Evolutionary conservation across 2,888 invertebrate species (phyloP), one percentile per base, ranked within the genome.

Genomic region (Netelia virgata): DNA sequence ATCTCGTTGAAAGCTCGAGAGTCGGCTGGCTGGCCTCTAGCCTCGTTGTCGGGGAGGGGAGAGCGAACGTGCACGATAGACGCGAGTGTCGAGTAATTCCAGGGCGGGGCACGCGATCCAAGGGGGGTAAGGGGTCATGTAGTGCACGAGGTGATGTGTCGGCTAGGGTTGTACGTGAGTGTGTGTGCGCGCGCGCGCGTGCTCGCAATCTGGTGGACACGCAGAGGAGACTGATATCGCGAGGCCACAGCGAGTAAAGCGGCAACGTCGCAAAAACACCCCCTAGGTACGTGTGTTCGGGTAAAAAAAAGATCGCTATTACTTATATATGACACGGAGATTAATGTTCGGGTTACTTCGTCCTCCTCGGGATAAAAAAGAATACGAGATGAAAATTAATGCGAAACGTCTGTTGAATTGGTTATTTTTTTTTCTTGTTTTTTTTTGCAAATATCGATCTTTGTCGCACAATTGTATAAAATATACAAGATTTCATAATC

Each of bases 231-330:
- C 75, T 66, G 82, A 73, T 77, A 57, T 66, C 18, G 66, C 61
- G 78, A 66, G 68, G 57, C 63, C 63, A 74, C 63, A 53, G 63
- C 53, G 68, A 75, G 69, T 69, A 70, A 70, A 86, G 87, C 73
- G 88, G 87, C 88, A 86, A 88, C 87, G 84, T 83, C 84, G 88
- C 84, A 83, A 83, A 86, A 80, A 66, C 53, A 47, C 36, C 77
- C 82, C 20, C 61, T 53, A 16, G 9, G 41, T 47, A 47, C 47
- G 47, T 47, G 47, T 47, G 14, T 47, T 47, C 14, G 14, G 47
- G 1, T 47, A 47, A 47, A 47, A 47, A 47, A 47, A 47, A 36
- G 36, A 36, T 6, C 6, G 36, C 36, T 6, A 36, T 36, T 36
- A 36, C 36, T 36, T 36, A 36, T 36, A 36, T 36, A 36, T 36